These are phyloP conservation scores for Mellilla xanthometata DNA, from an alignment of 2,888 invertebrate species.

Conservation along the genomic window DNA sequence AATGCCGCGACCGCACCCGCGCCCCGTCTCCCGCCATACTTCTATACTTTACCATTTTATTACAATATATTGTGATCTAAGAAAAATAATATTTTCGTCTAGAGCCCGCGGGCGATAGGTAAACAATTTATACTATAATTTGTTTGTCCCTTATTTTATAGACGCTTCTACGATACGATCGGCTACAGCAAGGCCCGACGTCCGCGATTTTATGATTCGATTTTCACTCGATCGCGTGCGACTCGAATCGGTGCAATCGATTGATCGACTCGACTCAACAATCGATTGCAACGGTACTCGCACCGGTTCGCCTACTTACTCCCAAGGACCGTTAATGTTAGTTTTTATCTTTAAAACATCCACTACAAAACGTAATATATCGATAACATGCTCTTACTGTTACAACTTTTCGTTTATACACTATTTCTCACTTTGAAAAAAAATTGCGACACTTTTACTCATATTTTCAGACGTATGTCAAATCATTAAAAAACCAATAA, in stretches of 20 bases:
- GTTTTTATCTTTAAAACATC: conserved; percentile 61
- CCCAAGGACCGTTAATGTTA: conserved; percentile 43
- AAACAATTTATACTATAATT: conserved; percentile 80
- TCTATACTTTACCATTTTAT: conserved; percentile 72
- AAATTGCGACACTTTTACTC: conserved; percentile 54
- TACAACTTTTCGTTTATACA: conserved; percentile 22
- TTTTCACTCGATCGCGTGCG: neutral
- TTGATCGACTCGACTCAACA: conserved; percentile 4
- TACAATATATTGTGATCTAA: conserved; percentile 82
- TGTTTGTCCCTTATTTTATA: conserved; percentile 69
- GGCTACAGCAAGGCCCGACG: conserved; percentile 52
- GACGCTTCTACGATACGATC: conserved; percentile 60
- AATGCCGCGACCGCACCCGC: conserved; percentile 36
- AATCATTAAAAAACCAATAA: too few species aligned
- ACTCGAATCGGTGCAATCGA: neutral
- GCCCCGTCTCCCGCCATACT: conserved; percentile 50
- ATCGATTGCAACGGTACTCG: conserved; percentile 17
- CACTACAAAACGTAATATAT: conserved; percentile 74
- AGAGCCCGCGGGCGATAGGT: conserved; percentile 71
- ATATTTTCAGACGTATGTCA: neutral
- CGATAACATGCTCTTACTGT: conserved; percentile 45
- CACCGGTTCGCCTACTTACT: conserved; percentile 34
- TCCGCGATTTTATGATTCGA: conserved; percentile 27
- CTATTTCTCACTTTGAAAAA: conserved; percentile 49
- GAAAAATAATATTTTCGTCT: conserved; percentile 83